A percentile compares a stretch with the other conserved stretches of the same genome.
Evolutionary conservation across 2,797 vertebrate species (phyloP).

Genomic region (Epinephelus coioides): DNA sequence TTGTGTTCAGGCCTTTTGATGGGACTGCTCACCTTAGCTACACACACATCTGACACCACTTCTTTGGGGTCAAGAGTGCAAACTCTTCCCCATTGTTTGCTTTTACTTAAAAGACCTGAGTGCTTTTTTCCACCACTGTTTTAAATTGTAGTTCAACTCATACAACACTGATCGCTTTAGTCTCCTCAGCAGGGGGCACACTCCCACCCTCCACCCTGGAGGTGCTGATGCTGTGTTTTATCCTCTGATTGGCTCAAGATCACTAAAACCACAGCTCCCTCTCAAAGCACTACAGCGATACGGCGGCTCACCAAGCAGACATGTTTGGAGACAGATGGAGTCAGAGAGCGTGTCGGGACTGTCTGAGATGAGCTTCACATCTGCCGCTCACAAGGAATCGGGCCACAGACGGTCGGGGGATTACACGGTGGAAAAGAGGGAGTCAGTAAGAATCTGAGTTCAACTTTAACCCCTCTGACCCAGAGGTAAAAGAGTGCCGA

Average conservation of each 20-base stretch:
- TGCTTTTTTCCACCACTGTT: neutral
- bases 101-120: constrained; percentile 13
- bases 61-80: neutral
- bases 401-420: constrained; percentile 73
- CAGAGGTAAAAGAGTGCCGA: constrained; percentile 48
- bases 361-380: constrained; percentile 80
- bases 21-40: constrained; percentile 4
- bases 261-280: constrained; percentile 40
- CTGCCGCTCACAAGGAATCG: constrained; percentile 76
- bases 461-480: constrained; percentile 73
- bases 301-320: constrained; percentile 64
- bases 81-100: constrained; percentile 13
- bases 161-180: constrained; percentile 37
- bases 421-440: constrained; percentile 73
- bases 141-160: constrained; percentile 6
- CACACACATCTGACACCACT: neutral
- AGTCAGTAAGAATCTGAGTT: constrained; percentile 64
- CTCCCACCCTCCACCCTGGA: constrained; percentile 6
- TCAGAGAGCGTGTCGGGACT: constrained; percentile 74
- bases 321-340: constrained; percentile 80
- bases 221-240: constrained; percentile 34
- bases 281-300: constrained; percentile 35
- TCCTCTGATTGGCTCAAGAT: constrained; percentile 62
- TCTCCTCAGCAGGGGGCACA: constrained; percentile 45
- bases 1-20: neutral